Evolutionary conservation across 2,113 vertebrate genomes (phyloP).

Genomic region (Tringa solitaria): DNA sequence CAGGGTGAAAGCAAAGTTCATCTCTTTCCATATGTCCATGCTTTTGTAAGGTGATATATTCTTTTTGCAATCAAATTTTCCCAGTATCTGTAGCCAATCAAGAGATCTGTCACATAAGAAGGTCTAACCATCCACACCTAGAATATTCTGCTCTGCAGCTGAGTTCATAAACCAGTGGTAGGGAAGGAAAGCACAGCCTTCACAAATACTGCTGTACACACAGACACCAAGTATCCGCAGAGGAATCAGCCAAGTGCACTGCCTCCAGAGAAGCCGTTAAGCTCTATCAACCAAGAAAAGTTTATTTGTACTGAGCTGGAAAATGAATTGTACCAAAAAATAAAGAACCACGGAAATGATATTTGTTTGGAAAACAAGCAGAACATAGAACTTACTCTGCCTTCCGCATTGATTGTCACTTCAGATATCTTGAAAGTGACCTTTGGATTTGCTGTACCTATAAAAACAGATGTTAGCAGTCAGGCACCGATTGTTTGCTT

Average conservation of each 20-base stretch:
- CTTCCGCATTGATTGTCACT: slow-evolving; percentile 75
- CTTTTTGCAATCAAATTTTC: background rate
- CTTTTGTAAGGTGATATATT: background rate
- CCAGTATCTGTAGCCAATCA: background rate
- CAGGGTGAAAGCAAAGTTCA: background rate
- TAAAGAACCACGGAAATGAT: background rate
- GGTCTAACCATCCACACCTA: background rate
- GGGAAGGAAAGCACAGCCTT: background rate
- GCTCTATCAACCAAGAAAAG: background rate
- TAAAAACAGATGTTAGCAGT: slow-evolving; percentile 50
- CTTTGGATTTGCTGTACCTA: slow-evolving; percentile 84
- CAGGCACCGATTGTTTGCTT: background rate
- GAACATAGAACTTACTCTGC: slow-evolving; percentile 73
- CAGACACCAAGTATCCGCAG: background rate
- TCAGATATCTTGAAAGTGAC: slow-evolving; percentile 85
- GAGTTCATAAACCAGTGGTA: background rate
- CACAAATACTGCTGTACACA: slow-evolving; percentile 1
- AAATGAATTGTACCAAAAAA: background rate
- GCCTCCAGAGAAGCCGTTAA: slow-evolving; percentile 3
- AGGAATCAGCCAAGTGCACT: background rate
- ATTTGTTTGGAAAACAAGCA: background rate
- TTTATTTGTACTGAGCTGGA: background rate
- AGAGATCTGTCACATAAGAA: background rate
- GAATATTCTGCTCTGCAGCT: slow-evolving; percentile 11
- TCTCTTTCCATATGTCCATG: background rate